Percentiles rank a stretch among this genome's conserved stretches.
Conservation (phyloP, 2,888 invertebrate genomes). For the Bibio marci region DNA sequence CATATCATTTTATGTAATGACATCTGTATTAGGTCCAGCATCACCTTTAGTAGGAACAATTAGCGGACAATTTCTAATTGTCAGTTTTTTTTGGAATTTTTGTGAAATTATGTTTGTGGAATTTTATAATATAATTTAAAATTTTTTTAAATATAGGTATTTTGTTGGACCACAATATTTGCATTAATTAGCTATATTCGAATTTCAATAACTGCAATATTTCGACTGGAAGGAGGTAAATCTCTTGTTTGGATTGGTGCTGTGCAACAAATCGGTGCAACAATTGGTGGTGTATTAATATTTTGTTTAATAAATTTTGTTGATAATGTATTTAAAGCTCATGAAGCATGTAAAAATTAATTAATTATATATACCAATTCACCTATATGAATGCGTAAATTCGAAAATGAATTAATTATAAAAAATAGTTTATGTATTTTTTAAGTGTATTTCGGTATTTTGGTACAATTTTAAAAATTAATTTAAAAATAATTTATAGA, state of each 20-base stretch:
- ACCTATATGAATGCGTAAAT: too few species aligned
- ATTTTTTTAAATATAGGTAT: conserved; percentile 34
- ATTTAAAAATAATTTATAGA: too few species aligned
- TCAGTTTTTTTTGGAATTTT: not conserved
- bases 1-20: conserved; percentile 39
- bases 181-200: conserved; percentile 60
- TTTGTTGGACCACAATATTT: conserved; percentile 48
- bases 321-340: too few species aligned
- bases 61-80: conserved; percentile 32
- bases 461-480: too few species aligned
- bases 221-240: conserved; percentile 53
- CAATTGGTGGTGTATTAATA: conserved; percentile 51
- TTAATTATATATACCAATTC: too few species aligned
- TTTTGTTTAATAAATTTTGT: conserved; percentile 49
- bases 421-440: too few species aligned
- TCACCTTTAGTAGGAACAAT: conserved; percentile 41
- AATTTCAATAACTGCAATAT: conserved; percentile 57
- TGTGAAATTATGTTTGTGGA: too few species aligned
- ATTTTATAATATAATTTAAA: too few species aligned
- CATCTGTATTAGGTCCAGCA: conserved; percentile 54
- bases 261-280: conserved; percentile 59
- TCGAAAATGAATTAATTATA: too few species aligned
- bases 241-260: conserved; percentile 64
- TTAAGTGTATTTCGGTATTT: too few species aligned
- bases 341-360: conserved; percentile 23